Evolutionary conservation across 1,140 invertebrate species (phyloP).

Genomic region (Asbolus verrucosus): DNA sequence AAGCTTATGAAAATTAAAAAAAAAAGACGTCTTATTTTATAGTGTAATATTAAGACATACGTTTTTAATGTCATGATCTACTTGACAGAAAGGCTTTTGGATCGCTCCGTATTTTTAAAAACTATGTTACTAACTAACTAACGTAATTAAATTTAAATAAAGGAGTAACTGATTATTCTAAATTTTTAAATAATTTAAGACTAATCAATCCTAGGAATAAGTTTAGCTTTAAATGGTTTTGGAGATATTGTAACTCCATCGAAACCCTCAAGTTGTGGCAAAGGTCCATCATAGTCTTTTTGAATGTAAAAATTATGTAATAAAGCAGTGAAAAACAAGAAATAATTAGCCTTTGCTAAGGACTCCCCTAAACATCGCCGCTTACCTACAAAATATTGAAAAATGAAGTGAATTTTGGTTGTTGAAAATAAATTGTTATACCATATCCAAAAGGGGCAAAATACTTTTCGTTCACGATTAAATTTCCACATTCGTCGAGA

Average conservation of each 20-base stretch:
- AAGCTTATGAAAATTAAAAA: too few species aligned
- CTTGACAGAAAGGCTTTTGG: too few species aligned
- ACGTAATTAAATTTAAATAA: too few species aligned
- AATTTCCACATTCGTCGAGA: constrained; percentile 71
- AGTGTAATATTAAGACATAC: too few species aligned
- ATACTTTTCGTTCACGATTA: constrained; percentile 69
- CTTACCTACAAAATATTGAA: constrained; percentile 69
- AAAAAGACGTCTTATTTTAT: too few species aligned
- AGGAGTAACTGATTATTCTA: too few species aligned
- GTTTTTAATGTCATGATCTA: too few species aligned
- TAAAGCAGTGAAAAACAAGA: constrained; percentile 68
- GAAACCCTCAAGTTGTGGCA: constrained; percentile 58
- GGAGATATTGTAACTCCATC: constrained; percentile 70
- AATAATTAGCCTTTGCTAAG: constrained; percentile 69
- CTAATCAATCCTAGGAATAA: constrained; percentile 48
- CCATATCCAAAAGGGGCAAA: constrained; percentile 80
- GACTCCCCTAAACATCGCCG: constrained; percentile 74
- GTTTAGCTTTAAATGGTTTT: constrained; percentile 58
- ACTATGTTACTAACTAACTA: too few species aligned
- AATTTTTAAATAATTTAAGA: too few species aligned
- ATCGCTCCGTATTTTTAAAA: too few species aligned
- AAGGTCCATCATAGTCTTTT: constrained; percentile 62
- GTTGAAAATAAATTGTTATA: too few species aligned
- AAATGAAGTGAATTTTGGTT: too few species aligned
- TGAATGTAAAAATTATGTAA: constrained; percentile 67